Conservation (phyloP, 2,113 vertebrate genomes). For the Lamprologus speciosus region DNA sequence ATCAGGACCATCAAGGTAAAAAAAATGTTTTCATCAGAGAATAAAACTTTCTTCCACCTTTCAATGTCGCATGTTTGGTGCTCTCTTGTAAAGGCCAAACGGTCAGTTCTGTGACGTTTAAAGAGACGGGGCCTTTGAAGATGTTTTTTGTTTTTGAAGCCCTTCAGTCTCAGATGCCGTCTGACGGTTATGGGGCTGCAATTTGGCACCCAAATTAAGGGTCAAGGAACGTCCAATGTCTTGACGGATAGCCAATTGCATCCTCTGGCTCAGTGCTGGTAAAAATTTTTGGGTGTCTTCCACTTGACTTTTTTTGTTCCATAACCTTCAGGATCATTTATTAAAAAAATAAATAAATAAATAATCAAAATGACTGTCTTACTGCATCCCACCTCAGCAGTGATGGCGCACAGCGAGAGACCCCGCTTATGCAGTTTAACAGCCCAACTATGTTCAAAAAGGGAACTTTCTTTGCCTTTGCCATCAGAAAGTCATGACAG, state of each 20-base stretch:
- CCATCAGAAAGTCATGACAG: neutral
- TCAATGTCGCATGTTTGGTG: neutral
- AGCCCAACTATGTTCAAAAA: neutral
- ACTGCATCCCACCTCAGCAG: neutral
- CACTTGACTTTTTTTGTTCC: neutral
- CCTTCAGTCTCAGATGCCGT: neutral
- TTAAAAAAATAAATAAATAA: too few relatives aligned
- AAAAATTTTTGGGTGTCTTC: neutral
- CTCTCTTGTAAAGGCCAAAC: neutral
- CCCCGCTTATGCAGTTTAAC: neutral
- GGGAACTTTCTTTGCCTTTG: neutral
- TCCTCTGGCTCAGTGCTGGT: neutral
- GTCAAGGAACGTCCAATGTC: neutral
- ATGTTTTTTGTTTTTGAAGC: neutral
- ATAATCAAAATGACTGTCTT: neutral
- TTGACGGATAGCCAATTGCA: neutral
- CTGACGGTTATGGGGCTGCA: neutral
- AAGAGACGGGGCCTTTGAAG: neutral
- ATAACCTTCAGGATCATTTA: neutral
- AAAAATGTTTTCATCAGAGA: neutral
- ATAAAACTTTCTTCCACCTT: neutral
- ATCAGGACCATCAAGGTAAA: neutral
- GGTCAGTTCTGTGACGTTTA: neutral
- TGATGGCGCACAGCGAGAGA: rapidly evolving
- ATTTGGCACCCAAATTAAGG: neutral